A percentile compares a stretch with the other conserved stretches of the same genome.
Evolutionary conservation across 2,797 vertebrate species (phyloP).

Genomic region (Pithecia hirsuta): DNA sequence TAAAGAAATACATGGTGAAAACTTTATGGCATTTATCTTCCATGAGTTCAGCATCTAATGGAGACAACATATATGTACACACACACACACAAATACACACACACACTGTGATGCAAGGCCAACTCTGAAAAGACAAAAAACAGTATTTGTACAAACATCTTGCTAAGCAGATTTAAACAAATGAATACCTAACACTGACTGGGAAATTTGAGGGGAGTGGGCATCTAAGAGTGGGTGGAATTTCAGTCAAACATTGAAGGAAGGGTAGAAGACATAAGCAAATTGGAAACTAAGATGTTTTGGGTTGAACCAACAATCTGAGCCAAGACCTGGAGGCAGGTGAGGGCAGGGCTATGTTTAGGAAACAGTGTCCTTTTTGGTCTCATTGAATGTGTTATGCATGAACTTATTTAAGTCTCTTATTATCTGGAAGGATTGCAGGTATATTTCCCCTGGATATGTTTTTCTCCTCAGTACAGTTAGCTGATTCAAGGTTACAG

Average conservation of each 20-base stretch:
- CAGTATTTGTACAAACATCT: neutral
- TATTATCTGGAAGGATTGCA: neutral
- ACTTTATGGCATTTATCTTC: neutral
- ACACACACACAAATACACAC: neutral
- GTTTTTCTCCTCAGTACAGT: neutral
- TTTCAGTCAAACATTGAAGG: constrained; percentile 4
- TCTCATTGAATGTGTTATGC: neutral
- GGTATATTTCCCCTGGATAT: neutral
- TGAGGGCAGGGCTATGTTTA: neutral
- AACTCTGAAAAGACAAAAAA: neutral
- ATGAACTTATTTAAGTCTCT: neutral
- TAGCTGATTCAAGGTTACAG: constrained; percentile 25
- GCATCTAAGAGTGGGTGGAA: neutral
- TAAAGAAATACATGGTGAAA: neutral
- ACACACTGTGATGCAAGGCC: neutral
- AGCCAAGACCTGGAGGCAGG: neutral
- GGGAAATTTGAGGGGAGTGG: neutral
- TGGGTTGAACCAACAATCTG: neutral
- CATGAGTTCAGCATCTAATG: neutral
- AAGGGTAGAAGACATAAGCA: neutral
- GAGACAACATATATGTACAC: neutral
- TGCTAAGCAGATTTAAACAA: neutral
- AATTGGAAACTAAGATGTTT: neutral
- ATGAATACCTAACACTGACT: neutral
- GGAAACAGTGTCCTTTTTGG: neutral